Percentiles rank a stretch among this genome's conserved stretches.
Conservation (phyloP, 2,113 vertebrate species). For the Castor canadensis region DNA sequence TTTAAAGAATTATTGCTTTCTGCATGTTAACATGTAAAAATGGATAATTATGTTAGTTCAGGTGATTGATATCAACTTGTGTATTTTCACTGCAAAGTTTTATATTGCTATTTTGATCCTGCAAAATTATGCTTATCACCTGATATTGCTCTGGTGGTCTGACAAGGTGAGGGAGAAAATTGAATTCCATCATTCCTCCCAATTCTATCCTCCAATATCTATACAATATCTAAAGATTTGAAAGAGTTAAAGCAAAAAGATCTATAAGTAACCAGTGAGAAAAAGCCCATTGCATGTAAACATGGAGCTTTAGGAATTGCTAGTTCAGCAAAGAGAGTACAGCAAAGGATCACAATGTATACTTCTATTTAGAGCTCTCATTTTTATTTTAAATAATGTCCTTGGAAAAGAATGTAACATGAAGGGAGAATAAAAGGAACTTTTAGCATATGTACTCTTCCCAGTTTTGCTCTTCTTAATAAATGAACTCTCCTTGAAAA, state of each 20-base stretch:
- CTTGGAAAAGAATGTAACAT: slow-evolving; percentile 3
- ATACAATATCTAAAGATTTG: neutral
- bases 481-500: slow-evolving; percentile 68
- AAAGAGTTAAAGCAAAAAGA: slow-evolving; percentile 28
- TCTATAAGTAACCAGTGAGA: neutral
- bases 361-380: slow-evolving; percentile 17
- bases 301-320: neutral
- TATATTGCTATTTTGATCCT: neutral
- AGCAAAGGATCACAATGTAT: neutral
- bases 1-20: neutral
- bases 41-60: neutral
- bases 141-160: neutral
- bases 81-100: neutral
- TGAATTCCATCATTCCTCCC: neutral
- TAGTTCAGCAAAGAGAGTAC: neutral
- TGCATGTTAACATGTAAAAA: neutral
- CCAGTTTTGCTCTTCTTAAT: slow-evolving; percentile 47
- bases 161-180: neutral
- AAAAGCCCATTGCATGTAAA: neutral
- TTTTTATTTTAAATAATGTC: slow-evolving; percentile 21
- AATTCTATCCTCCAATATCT: neutral
- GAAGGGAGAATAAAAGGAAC: slow-evolving; percentile 6
- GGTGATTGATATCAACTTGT: neutral
- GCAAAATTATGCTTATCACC: neutral
- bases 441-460: neutral